phyloP scores from a whole-genome alignment of 2,113 vertebrate genomes.

The Setophaga kirtlandii region DNA sequence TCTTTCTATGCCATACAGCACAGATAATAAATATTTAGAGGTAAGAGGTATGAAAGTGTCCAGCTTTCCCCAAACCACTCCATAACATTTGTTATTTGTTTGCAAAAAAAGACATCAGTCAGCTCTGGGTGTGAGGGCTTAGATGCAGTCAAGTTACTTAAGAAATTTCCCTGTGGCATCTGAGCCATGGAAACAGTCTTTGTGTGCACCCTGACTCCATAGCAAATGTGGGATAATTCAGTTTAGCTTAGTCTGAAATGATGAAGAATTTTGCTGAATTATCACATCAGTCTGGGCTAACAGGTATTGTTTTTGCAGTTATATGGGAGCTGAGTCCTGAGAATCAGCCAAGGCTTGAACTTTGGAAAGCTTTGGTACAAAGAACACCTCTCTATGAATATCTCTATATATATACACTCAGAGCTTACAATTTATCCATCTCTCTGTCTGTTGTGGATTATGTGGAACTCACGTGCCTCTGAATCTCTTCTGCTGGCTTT shows the following conservation, averaged over 20 bases:
- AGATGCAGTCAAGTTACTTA: neutral
- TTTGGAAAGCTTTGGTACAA: neutral
- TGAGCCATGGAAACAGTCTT: neutral
- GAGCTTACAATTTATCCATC: neutral
- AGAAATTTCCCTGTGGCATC: neutral
- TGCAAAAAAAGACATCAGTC: accelerated
- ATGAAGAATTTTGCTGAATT: neutral
- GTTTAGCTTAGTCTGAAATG: neutral
- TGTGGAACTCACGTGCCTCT: neutral
- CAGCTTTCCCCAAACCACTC: neutral
- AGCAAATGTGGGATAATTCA: neutral
- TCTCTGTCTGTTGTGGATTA: neutral
- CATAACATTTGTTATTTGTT: neutral
- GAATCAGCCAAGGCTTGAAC: neutral
- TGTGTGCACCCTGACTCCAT: neutral
- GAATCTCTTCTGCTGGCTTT: neutral
- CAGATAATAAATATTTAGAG: neutral
- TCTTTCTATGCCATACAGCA: neutral
- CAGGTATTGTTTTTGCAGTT: neutral
- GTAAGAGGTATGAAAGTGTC: neutral
- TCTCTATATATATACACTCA: neutral
- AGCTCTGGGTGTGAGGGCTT: neutral
- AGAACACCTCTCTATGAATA: neutral
- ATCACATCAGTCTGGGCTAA: neutral
- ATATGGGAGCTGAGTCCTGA: neutral